phyloP scores from a whole-genome alignment of 2,797 vertebrate species.

The Myotis findleyi region DNA sequence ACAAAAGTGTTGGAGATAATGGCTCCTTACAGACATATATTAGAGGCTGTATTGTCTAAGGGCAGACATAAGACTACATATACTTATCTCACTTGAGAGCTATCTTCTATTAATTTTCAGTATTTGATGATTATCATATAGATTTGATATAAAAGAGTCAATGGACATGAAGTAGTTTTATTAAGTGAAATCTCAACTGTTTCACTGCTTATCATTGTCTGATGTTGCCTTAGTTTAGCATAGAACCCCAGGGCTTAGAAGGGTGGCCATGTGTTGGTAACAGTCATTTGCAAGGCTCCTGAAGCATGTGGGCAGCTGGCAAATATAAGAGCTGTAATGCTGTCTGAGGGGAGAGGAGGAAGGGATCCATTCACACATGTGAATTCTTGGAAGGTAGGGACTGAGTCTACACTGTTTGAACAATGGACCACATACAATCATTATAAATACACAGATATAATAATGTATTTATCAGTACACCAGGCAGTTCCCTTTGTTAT shows the following conservation, averaged over 20 bases:
- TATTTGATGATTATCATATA: conserved; percentile 5
- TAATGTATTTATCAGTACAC: not conserved
- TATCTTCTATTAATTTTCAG: not conserved
- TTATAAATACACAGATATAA: not conserved
- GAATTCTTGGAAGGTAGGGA: conserved; percentile 1
- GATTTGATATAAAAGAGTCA: not conserved
- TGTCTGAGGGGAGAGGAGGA: not conserved
- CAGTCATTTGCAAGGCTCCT: not conserved
- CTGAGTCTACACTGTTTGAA: not conserved
- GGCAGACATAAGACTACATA: not conserved
- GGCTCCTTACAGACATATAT: not conserved
- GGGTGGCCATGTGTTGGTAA: not conserved
- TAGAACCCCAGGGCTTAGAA: not conserved
- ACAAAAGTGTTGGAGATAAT: not conserved
- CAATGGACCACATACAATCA: not conserved
- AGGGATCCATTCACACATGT: not conserved
- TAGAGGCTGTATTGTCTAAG: not conserved
- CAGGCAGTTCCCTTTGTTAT: not conserved
- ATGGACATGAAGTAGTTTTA: not conserved
- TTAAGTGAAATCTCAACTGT: not conserved
- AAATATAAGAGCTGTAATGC: not conserved
- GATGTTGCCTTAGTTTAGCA: conserved; percentile 10
- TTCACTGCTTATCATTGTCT: not conserved
- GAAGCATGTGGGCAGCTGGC: not conserved
- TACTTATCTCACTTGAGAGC: not conserved